These are phyloP conservation scores for Pitta sordida DNA, from an alignment of 2,113 vertebrate species.

Conservation along the genomic window DNA sequence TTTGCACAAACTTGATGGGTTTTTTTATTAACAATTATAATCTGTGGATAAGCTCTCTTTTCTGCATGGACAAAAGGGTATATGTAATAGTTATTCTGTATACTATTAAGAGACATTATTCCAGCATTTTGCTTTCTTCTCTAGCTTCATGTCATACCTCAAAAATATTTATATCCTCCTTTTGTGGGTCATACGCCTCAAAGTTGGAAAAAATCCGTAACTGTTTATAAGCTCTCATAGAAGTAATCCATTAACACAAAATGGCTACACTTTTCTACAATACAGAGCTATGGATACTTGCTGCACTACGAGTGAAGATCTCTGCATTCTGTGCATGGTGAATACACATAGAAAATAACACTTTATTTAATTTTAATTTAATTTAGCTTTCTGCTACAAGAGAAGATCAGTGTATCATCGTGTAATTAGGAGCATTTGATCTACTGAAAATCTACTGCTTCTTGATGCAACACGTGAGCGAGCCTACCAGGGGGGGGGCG, in stretches of 20 bases:
- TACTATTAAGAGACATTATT: not conserved
- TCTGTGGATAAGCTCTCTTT: not conserved
- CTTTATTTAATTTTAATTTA: no score
- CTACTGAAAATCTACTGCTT: no score
- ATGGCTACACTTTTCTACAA: not conserved
- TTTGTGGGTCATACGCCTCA: slow-evolving; percentile 3
- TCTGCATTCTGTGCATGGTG: not conserved
- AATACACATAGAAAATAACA: not conserved
- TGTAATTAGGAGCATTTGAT: not conserved
- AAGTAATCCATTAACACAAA: not conserved
- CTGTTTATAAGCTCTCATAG: not conserved
- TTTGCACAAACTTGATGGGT: not conserved
- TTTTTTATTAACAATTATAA: not conserved
- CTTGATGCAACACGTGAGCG: no score
- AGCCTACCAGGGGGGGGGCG: no score
- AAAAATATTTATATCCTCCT: slow-evolving; percentile 1
- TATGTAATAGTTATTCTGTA: not conserved
- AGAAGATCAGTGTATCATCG: not conserved
- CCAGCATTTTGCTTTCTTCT: not conserved
- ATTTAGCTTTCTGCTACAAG: not conserved
- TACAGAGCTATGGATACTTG: not conserved
- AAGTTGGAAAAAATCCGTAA: not conserved
- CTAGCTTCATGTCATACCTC: not conserved
- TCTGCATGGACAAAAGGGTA: not conserved
- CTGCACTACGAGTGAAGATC: accelerated